Conservation (phyloP, 2,113 vertebrate genomes). For the Mobula birostris region DNA sequence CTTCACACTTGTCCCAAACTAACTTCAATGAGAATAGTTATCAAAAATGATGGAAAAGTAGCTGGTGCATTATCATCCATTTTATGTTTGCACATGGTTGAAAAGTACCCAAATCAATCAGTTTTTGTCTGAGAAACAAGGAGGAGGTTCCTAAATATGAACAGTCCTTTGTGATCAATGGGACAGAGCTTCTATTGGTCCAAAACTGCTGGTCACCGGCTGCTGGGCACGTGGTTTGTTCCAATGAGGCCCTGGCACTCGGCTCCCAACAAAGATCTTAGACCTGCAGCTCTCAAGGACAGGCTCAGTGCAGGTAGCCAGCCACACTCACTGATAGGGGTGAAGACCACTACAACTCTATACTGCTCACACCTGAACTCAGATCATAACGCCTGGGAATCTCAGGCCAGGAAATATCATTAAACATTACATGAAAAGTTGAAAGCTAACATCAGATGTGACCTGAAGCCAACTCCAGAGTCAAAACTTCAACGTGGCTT, state of each 20-base stretch:
- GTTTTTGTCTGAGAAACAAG: not conserved
- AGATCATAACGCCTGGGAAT: no score
- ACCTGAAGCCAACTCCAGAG: not conserved
- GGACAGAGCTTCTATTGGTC: no score
- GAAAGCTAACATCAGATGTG: not conserved
- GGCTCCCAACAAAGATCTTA: no score
- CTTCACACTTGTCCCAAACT: not conserved
- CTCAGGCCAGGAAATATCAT: not conserved
- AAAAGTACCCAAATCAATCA: not conserved
- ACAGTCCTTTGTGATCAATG: not conserved
- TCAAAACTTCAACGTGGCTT: not conserved
- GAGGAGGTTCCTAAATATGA: not conserved
- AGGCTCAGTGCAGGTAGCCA: no score
- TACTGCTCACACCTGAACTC: no score
- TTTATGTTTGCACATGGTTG: not conserved
- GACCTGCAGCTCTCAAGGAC: no score
- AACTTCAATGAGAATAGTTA: not conserved
- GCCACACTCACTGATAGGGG: no score
- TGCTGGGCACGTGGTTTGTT: no score
- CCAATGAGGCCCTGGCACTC: no score
- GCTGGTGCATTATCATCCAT: not conserved
- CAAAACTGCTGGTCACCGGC: no score
- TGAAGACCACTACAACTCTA: no score
- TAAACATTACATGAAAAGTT: not conserved
- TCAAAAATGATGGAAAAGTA: not conserved